These are phyloP conservation scores for Cephus runcator DNA, from an alignment of 2,888 invertebrate species.

Conservation along the genomic window DNA sequence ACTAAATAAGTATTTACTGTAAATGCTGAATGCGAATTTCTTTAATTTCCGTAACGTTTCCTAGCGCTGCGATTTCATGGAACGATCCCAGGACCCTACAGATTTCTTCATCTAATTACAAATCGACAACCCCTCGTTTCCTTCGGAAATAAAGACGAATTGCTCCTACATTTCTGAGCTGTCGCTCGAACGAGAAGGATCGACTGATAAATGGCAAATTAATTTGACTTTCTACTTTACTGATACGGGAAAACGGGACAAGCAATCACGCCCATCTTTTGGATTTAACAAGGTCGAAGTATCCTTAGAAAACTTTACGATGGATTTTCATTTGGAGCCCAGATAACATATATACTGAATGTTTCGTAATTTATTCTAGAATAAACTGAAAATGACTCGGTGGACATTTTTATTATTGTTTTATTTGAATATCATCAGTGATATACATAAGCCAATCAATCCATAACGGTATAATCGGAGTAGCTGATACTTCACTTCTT, in stretches of 20 bases:
- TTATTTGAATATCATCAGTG: too few relatives aligned
- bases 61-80: not conserved
- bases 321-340: not conserved
- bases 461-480: too few relatives aligned
- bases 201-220: conserved; percentile 20
- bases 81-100: not conserved
- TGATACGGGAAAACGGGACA: not conserved
- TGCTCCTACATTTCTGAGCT: conserved; percentile 13
- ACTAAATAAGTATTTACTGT: not conserved
- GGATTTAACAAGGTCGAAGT: not conserved
- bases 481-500: not conserved
- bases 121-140: conserved; percentile 17
- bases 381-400: not conserved
- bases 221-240: conserved; percentile 13
- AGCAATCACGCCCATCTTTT: not conserved
- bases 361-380: too few relatives aligned
- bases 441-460: too few relatives aligned
- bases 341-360: not conserved
- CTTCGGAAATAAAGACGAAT: conserved; percentile 20
- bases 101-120: conserved; percentile 17
- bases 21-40: not conserved
- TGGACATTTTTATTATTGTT: too few relatives aligned
- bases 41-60: not conserved
- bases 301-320: not conserved
- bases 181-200: not conserved